Evolutionary conservation across 2,797 vertebrate species (phyloP), one percentile per base, ranked within the genome.

Genomic region (Paedocypris micromegethes): DNA sequence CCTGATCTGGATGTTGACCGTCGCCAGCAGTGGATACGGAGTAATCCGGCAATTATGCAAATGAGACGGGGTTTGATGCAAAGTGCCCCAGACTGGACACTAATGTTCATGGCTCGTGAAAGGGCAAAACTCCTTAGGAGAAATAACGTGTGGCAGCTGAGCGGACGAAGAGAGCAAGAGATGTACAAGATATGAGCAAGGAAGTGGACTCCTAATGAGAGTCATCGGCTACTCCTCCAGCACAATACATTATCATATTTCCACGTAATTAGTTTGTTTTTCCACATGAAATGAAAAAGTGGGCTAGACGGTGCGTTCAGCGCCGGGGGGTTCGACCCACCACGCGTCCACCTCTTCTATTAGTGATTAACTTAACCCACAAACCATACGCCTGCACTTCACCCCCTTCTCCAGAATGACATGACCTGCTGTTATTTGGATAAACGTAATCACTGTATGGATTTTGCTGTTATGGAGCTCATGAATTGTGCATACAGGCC

Each of bases 221-320:
- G 56, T 65, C 62, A 38, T 78, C 67, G 50, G 78, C 72, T n/a
- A 71, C 73, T 92, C 93, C 93, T 83, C 87, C 85, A 93, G 94
- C 92, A 64, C 85, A 91, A 89, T 91, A 87, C 92, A 96, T 98
- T 96, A 97, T 93, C 94, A 96, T 97, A 97, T 96, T 98, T 96
- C 91, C 94, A 96, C 93, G 90, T 97, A 94, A 97, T 97, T 97
- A 96, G 92, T 94, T 95, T 93, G 84, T 94, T 97, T 89, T 97
- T 98, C 95, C 95, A 96, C 93, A 92, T 96, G 95, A 98, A 95
- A 96, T 95, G 92, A 94, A 90, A 92, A 94, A 93, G 89, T 76
- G 81, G 92, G 86, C 23, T 94, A 84, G 92, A 95, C 93, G 86
- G 93, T 85, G 92, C 90, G 77, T 92, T 90, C 88, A 88, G 75